Evolutionary conservation across 1,140 invertebrate species (phyloP), one percentile per base, ranked within the genome.

Genomic region (Drosophila seguyi): DNA sequence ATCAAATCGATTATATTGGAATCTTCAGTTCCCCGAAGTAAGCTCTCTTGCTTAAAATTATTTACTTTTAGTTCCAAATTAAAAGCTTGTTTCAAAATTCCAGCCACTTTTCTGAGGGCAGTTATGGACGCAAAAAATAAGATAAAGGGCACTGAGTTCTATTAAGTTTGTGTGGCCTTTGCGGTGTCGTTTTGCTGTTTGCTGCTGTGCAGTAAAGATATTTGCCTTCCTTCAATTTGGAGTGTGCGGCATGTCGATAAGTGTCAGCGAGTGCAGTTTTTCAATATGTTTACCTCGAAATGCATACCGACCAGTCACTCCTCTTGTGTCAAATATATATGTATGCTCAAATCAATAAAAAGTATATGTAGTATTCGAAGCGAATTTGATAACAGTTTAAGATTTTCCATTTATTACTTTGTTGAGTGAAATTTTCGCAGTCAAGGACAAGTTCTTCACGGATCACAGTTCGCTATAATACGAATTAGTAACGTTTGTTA

Each of bases 221-320:
- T 87, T 87, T 82, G 67, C 79, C 69, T 79, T 79, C 83, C 63
- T 68, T 82, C 71, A 82, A 75, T 82, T 76, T 87, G 62, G 66
- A 87, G 83, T 53, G 58, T 82, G 62, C 41, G 73, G 44, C 45
- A 47, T 68, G 67, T 87, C 79, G 75, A 79, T 87, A 82, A 75
- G 79, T 86, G 78, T 61, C 65, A 67, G 50, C 50, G 57, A 63
- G 31, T 62, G 50, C 50, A 63, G 69, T 75, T 75, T 75, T 75
- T 75, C 53, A 38, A 27, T 66, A 76, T 75, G 71, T 75, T 75
- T 74, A 48, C 72, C 50, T 48, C 58, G 34, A 36, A 36, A 13
- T 16, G 38, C 7, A 47, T n/a, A 5, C 45, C 45, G 16, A 27
- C 25, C 59, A 44, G 42, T 53, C 31, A 50, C 39, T 31, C 48